Evolutionary conservation across 2,113 vertebrate genomes (phyloP).

Genomic region (Vireo altiloquus): DNA sequence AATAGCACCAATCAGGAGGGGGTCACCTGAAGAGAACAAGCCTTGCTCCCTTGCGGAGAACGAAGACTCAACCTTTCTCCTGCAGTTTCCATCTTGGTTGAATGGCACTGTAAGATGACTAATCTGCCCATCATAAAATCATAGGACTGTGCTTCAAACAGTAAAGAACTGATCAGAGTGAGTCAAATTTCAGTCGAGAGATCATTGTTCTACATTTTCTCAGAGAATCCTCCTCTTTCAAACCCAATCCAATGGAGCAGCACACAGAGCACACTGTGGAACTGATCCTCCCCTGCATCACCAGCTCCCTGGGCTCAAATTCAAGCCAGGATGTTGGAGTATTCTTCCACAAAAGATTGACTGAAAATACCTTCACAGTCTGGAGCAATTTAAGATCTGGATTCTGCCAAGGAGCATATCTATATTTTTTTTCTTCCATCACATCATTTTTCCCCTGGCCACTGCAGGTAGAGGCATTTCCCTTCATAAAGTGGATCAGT

Average conservation of each 20-base stretch:
- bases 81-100: neutral
- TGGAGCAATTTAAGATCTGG: neutral
- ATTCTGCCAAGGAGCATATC: neutral
- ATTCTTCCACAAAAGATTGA: neutral
- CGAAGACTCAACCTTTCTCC: neutral
- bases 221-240: neutral
- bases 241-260: neutral
- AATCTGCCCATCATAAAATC: neutral
- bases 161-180: neutral
- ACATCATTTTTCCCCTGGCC: neutral
- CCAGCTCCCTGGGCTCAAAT: neutral
- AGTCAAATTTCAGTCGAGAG: neutral
- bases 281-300: neutral
- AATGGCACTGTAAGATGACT: neutral
- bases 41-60: neutral
- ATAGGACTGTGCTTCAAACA: neutral
- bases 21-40: neutral
- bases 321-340: neutral
- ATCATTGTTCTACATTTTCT: neutral
- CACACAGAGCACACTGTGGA: neutral
- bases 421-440: neutral
- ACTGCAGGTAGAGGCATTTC: neutral
- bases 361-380: neutral
- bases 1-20: neutral
- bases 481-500: neutral